These are phyloP conservation scores for Dryobates pubescens DNA, from an alignment of 2,797 vertebrate species.

Conservation along the genomic window DNA sequence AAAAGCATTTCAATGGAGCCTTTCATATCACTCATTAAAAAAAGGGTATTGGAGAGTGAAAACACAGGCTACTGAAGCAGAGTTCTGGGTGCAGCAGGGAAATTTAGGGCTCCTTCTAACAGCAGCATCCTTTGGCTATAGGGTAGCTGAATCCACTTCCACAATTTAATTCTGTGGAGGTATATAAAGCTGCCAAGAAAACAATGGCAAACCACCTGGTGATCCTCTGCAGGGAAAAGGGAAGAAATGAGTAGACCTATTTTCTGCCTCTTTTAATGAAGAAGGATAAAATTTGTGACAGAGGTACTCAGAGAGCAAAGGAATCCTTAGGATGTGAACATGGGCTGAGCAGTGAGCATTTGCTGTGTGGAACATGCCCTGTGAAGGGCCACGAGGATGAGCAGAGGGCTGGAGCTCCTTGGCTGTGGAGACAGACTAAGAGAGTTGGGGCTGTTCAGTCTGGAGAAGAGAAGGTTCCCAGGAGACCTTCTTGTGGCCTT, in stretches of 20 bases:
- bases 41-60: neutral
- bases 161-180: neutral
- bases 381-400: too few species aligned
- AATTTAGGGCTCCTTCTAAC: neutral
- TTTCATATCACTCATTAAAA: neutral
- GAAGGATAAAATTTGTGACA: neutral
- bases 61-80: neutral
- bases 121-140: neutral
- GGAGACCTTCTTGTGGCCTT: too few species aligned
- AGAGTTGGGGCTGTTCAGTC: too few species aligned
- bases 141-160: neutral
- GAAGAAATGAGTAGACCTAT: neutral
- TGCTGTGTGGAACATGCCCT: neutral
- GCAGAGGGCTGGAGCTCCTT: too few species aligned
- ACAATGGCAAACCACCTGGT: neutral
- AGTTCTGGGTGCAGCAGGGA: neutral
- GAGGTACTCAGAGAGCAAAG: accelerated
- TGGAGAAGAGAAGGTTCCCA: too few species aligned
- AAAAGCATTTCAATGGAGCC: neutral
- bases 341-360: neutral
- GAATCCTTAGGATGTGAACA: neutral
- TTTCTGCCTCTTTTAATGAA: neutral
- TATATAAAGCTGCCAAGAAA: neutral
- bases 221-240: neutral
- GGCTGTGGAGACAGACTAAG: too few species aligned